Evolutionary conservation across 2,797 vertebrate species (phyloP), one percentile per base, ranked within the genome.

Genomic region (Nyctalus aviator): DNA sequence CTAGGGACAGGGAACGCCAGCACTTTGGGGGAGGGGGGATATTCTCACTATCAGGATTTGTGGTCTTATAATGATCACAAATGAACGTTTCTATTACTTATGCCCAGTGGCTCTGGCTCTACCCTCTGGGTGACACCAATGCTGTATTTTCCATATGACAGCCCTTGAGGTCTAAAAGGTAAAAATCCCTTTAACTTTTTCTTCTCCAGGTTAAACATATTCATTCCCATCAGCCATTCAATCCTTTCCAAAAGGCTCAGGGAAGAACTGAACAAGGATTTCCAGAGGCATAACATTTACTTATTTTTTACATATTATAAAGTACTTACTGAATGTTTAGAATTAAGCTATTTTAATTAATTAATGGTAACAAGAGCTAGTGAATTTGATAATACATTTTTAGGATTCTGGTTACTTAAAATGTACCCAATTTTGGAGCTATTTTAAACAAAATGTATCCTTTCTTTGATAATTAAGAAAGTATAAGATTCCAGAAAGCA

Each of bases 381-480:
- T 59, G 82, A 44, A 82, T 72, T 94, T 86, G 57, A 88, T 55
- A 82, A 75, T 9, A 72, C 5, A 46, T 32, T 78, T 76, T 94
- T 62, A 92, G 48, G 20, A 84, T 84, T 66, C 1, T 59, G 21
- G 23, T 12, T 75, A 69, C 62, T 90, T 91, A 57, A 96, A 90
- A 82, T 57, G 13, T 78, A 41, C 7, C 53, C 82, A 84, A 75
- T 44, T 71, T 57, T 57, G 20, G 10, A 90, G 59, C 14, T 9
- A 30, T 30, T 57, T 25, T 57, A 55, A 93, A 50, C 0, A 84
- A 25, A 69, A 64, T 11, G 62, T 50, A 90, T 50, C 10, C 11
- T 71, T 78, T 81, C n/a, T 84, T 87, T 77, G 69, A 83, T 89
- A 64, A 37, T 71, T 87, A 71, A n/a, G 44, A 41, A 73, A 21